Base-by-base conservation (phyloP, 2,797 vertebrate species). In the Galaxias olidus region DNA sequence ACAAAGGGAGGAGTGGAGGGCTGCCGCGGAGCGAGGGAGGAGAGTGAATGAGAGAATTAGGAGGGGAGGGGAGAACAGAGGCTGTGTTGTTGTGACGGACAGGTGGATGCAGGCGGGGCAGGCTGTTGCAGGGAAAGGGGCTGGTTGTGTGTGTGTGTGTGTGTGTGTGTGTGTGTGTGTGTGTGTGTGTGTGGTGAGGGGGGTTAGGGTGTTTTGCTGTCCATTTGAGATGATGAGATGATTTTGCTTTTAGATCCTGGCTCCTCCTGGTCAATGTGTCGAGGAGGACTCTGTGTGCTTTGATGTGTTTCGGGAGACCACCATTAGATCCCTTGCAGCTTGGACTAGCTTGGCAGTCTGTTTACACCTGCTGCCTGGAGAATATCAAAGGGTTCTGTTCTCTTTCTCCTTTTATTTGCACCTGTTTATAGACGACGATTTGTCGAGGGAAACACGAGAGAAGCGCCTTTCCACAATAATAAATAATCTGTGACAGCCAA, bases 1-100 rank as follows among this genome's bases (percentile, higher is more conserved):
- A 84, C 81, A 86, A 85, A 83, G 78, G 78, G 74, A 75, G 79
- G 72, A 82, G 76, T 72, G 69, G 75, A 78, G 62, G 82, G 66
- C 65, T 74, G 73, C 70, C 66, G 72, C 59, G 11, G 49, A 82
- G 79, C 59, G 67, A 71, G 52, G 47, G 63, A 68, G 47, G 45
- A 43, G 30, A 71, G 51, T 71, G 66, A 82, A 76, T 71, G 61
- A 74, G 71, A 77, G 59, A 61, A 68, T 69, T 6, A 45, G 50
- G 72, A 59, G 61, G 68, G 49, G 66, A 12, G 51, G 53, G 64
- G 72, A 76, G 77, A 76, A 75, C 64, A 78, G 75, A 77, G 67
- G 66, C 69, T 69, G 75, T 63, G 73, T 19, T 75, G 63, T 48
- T 75, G 61, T 72, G 72, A 82, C 79, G 69, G 75, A 73, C 77